These are phyloP conservation scores for Tortrix viridana DNA, from an alignment of 2,888 invertebrate genomes.

Conservation along the genomic window DNA sequence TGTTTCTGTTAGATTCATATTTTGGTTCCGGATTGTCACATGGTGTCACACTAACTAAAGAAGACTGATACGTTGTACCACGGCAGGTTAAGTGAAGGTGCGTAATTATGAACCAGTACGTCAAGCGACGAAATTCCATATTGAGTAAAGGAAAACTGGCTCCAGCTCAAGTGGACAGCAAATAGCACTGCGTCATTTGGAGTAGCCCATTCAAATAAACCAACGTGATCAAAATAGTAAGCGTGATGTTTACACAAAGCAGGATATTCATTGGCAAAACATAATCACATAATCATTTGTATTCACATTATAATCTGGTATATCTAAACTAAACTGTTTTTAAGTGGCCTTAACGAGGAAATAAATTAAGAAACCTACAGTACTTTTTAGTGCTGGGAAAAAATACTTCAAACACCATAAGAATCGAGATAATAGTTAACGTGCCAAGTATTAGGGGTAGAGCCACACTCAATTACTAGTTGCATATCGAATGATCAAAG, in stretches of 20 bases:
- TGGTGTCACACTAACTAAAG: slow-evolving; percentile 37
- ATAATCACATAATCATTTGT: neutral
- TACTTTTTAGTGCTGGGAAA: neutral
- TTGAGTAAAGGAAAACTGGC: slow-evolving; percentile 10
- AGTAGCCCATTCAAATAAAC: slow-evolving; percentile 16
- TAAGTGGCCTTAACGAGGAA: slow-evolving; percentile 1
- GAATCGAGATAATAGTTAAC: no score
- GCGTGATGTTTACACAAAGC: neutral
- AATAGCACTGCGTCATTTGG: slow-evolving; percentile 12
- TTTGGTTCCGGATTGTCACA: slow-evolving; percentile 48
- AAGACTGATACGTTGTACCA: slow-evolving; percentile 15
- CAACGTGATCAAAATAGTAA: slow-evolving; percentile 16
- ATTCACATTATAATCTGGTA: neutral
- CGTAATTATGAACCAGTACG: slow-evolving; percentile 4
- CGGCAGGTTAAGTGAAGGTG: slow-evolving; percentile 11
- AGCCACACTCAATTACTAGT: no score
- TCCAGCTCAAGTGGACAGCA: slow-evolving; percentile 15
- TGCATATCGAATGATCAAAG: no score
- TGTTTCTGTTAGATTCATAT: slow-evolving; percentile 42
- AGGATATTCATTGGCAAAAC: slow-evolving; percentile 10
- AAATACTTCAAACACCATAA: no score
- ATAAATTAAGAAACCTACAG: neutral
- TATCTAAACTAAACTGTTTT: slow-evolving; percentile 23
- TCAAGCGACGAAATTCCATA: slow-evolving; percentile 20
- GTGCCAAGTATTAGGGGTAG: no score